Evolutionary conservation across 2,797 vertebrate species (phyloP).

Genomic region (Linurgus olivaceus): DNA sequence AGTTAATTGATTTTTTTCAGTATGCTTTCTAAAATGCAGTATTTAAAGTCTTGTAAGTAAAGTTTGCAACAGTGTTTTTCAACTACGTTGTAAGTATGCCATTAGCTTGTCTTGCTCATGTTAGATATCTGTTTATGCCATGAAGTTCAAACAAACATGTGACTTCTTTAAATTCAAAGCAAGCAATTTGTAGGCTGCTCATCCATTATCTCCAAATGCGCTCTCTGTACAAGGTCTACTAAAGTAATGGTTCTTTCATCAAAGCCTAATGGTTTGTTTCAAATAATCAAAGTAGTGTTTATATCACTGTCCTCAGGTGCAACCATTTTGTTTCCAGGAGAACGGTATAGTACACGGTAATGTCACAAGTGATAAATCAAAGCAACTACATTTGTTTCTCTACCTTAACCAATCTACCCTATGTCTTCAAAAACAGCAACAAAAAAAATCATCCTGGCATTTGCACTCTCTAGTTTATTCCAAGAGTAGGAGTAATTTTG

Average conservation of each 20-base stretch:
- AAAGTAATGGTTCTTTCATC: conserved; percentile 77
- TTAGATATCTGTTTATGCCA: conserved; percentile 53
- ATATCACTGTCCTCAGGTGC: conserved; percentile 79
- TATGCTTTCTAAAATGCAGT: background rate
- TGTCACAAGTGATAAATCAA: conserved; percentile 81
- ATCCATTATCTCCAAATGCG: conserved; percentile 71
- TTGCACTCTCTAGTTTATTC: conserved; percentile 68
- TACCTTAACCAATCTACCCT: conserved; percentile 67
- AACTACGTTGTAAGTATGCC: conserved; percentile 1
- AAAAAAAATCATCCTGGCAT: conserved; percentile 68
- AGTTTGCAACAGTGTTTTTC: conserved; percentile 3
- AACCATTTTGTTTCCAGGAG: conserved; percentile 76
- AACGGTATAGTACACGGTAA: conserved; percentile 66
- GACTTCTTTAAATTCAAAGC: conserved; percentile 73
- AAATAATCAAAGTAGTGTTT: conserved; percentile 80
- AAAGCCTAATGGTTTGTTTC: conserved; percentile 81
- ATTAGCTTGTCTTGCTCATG: conserved; percentile 40
- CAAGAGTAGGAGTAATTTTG: conserved; percentile 37
- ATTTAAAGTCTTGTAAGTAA: background rate
- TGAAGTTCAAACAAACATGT: conserved; percentile 66
- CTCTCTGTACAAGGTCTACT: conserved; percentile 63
- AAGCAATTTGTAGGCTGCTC: conserved; percentile 70
- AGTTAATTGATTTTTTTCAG: background rate
- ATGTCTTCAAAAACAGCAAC: conserved; percentile 59
- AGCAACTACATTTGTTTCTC: conserved; percentile 76